Evolutionary conservation across 2,797 vertebrate species (phyloP), one percentile per base, ranked within the genome.

Genomic region (Gymnodraco acuticeps): DNA sequence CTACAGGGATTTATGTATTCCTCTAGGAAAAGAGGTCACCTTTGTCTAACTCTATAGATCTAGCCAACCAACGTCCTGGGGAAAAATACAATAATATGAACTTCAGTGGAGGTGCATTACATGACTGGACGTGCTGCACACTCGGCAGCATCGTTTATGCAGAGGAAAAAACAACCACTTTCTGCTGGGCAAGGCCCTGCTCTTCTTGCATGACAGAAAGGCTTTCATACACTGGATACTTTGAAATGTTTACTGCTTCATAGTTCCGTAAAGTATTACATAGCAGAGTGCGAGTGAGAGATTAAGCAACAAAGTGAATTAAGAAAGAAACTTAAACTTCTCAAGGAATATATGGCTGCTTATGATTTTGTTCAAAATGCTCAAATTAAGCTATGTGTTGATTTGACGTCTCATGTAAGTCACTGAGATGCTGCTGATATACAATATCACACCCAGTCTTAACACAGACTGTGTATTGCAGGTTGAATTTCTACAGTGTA

Each of bases 181-280:
- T 77, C 33, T 72, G 42, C 50, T 72, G 67, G 59, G 33, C 33
- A 78, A 58, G 46, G 63, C 52, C 27, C 5, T 17, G 20, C n/a
- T 47, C 63, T 41, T 47, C 17, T 0, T 69, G 58, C 33, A 67
- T 48, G 55, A 50, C 19, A 60, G 20, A 65, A 70, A 75, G 41
- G 46, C 63, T 69, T 75, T 75, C 10, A 78, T 84, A 72, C 77
- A 56, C 72, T 69, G 41, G 43, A 71, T 69, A 71, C 60, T 72
- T 78, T 64, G 60, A 79, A 16, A 73, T 70, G 50, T 77, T 77
- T 55, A 38, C 45, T 67, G 43, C 51, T 75, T n/a, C 68, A 54
- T 42, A 27, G 23, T 27, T 27, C 23, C 3, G 23, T 27, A 27
- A 27, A 69, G 61, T 45, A 59, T 46, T 70, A 6, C 27, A 52